Evolutionary conservation across 2,888 invertebrate genomes (phyloP), one percentile per base, ranked within the genome.

Genomic region (Parascotia fuliginaria): DNA sequence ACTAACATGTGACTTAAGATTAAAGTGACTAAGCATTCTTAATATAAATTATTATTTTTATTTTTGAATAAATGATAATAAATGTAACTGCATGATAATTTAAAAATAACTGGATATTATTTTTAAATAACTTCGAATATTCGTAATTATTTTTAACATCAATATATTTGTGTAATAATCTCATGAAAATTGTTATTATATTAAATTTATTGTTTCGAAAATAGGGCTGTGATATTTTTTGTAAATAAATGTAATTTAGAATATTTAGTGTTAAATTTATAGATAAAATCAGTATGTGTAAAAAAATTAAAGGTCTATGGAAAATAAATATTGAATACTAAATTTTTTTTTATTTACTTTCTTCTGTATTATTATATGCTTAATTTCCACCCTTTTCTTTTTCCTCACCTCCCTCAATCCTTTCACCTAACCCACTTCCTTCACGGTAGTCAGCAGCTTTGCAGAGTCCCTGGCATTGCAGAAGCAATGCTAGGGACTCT

Each of bases 141-240:
- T 6, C 7, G 7, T 6, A 24, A 6, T 24, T 7, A 24, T 24
- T 24, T 24, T 24, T 9, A 24, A 24, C 24, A 24, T 19, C 13
- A n/a, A n/a, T 3, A 15, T 13, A 31, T 29, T 42, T 42, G 19
- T 29, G 0, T 22, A 38, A 42, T 32, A 33, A 32, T 29, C 29
- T 22, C 22, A 34, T 15, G 42, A 5, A 53, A 34, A 34, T 36
- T 19, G 32, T 19, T 6, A 7, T n/a, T 53, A 51, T 59, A 66
- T 59, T 55, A 33, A 46, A 47, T 22, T 27, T 31, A 24, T 15
- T 9, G 55, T 68, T 55, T 60, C 53, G 42, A 51, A 43, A 49
- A 52, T 60, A 40, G 31, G 50, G 36, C 55, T 60, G 56, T 68
- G 59, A 60, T 63, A 56, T 39, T 42, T 38, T 27, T 53, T 36